These are phyloP conservation scores for Laodelphax striatellus DNA, from an alignment of 1,140 invertebrate genomes.

Conservation along the genomic window DNA sequence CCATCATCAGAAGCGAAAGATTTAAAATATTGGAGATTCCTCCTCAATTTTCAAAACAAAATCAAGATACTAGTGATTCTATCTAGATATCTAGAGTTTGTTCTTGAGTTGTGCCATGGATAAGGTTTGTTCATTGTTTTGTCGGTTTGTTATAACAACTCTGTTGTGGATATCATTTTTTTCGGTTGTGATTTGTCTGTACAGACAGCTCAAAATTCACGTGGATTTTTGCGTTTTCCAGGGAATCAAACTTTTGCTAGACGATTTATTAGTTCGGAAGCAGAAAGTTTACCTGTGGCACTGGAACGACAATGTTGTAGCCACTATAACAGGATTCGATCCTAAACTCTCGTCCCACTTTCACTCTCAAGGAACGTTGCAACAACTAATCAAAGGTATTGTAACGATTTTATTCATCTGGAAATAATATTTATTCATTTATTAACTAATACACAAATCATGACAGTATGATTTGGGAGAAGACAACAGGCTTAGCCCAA, in stretches of 20 bases:
- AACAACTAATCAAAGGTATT: slow-evolving; percentile 20
- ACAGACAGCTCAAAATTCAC: slow-evolving; percentile 3
- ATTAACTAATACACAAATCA: too few relatives aligned
- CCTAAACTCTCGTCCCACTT: slow-evolving; percentile 16
- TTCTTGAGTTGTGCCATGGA: too few relatives aligned
- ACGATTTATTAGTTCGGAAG: slow-evolving; percentile 28
- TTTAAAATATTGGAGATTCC: background rate
- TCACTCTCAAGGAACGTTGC: slow-evolving; percentile 17
- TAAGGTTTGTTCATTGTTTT: too few relatives aligned
- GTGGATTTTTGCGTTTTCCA: slow-evolving; percentile 19
- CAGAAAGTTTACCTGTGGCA: slow-evolving; percentile 32
- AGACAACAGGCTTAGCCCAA: too few relatives aligned
- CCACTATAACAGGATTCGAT: slow-evolving; percentile 21
- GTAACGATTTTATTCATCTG: background rate
- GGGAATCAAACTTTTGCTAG: slow-evolving; percentile 29
- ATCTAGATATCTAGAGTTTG: too few relatives aligned
- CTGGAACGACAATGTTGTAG: slow-evolving; percentile 24
- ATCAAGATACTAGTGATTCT: background rate
- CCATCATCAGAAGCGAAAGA: background rate
- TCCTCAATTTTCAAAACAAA: background rate
- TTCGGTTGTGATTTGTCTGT: background rate
- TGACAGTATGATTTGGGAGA: too few relatives aligned
- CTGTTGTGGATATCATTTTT: too few relatives aligned
- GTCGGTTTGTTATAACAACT: background rate
- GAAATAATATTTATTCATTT: too few relatives aligned